These are phyloP conservation scores for Hypena proboscidalis DNA, from an alignment of 2,888 invertebrate species.

Conservation along the genomic window DNA sequence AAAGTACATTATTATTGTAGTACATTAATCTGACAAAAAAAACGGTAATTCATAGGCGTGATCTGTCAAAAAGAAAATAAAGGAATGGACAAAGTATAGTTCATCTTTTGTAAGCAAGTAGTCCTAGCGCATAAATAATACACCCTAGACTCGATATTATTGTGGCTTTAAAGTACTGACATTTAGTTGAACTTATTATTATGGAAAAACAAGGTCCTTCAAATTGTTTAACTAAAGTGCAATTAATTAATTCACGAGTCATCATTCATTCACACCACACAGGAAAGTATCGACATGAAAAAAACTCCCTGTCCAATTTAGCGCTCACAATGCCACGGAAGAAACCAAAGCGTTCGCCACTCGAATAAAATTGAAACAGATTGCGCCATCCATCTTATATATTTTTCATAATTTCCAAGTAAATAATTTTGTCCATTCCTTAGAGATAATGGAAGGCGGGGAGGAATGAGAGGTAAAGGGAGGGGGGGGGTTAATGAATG, in stretches of 20 bases:
- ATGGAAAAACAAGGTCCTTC: no score
- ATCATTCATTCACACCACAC: neutral
- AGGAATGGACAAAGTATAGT: no score
- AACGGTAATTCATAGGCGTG: no score
- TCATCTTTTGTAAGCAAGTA: no score
- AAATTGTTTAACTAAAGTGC: no score
- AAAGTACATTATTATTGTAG: no score
- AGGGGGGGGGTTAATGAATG: conserved; percentile 63
- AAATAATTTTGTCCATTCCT: conserved; percentile 71
- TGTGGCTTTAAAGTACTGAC: no score
- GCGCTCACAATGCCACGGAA: conserved; percentile 41
- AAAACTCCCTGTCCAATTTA: conserved; percentile 49
- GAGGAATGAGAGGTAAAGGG: conserved; percentile 17
- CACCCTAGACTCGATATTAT: no score
- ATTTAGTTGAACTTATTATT: no score
- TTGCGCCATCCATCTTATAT: conserved; percentile 67
- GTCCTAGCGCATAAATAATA: no score
- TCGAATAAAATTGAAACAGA: conserved; percentile 65
- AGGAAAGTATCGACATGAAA: conserved; percentile 7
- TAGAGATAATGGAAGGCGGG: conserved; percentile 49
- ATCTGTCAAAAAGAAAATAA: no score
- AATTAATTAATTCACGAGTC: neutral
- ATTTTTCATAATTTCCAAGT: conserved; percentile 74
- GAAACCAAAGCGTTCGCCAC: conserved; percentile 44
- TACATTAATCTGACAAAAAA: no score